Conservation (phyloP, 2,113 vertebrate species). For the Falcunculus frontatus region DNA sequence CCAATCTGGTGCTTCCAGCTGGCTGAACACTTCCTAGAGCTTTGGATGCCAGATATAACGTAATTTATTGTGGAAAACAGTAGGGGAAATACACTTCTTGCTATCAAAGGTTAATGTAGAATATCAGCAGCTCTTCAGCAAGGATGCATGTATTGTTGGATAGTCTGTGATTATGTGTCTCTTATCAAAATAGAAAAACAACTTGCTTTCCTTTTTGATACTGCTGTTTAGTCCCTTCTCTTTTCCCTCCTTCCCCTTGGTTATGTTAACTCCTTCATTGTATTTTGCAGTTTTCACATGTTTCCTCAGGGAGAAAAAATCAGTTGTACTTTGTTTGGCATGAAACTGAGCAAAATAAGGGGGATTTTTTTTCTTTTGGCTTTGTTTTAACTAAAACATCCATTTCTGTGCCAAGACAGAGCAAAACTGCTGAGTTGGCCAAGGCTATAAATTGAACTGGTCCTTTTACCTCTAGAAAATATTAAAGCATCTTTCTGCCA, state of each 20-base stretch:
- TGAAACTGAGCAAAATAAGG: not conserved
- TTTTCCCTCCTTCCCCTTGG: not conserved
- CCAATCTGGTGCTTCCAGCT: slow-evolving; percentile 28
- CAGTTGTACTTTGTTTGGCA: not conserved
- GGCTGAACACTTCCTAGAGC: slow-evolving; percentile 12
- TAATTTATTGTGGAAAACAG: slow-evolving; percentile 43
- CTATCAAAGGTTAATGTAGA: slow-evolving; percentile 20
- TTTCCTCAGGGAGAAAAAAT: not conserved
- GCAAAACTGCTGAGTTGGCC: slow-evolving; percentile 60
- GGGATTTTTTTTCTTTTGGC: not conserved
- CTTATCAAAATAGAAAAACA: not conserved
- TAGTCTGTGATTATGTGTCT: not conserved
- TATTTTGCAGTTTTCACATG: not conserved
- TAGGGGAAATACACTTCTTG: not conserved
- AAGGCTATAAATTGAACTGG: slow-evolving; percentile 48
- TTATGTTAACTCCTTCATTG: slow-evolving; percentile 20
- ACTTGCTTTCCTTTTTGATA: not conserved
- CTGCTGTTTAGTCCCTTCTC: not conserved
- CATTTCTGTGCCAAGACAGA: slow-evolving; percentile 26
- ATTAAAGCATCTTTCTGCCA: slow-evolving; percentile 58
- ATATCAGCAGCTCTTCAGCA: slow-evolving; percentile 26
- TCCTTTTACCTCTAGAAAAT: slow-evolving; percentile 66
- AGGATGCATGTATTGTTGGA: not conserved
- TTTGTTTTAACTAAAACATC: slow-evolving; percentile 46
- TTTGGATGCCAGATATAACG: not conserved